Percentiles rank a stretch among this genome's conserved stretches.
phyloP scores from a whole-genome alignment of 2,888 invertebrate genomes.

The Microchrysa polita region DNA sequence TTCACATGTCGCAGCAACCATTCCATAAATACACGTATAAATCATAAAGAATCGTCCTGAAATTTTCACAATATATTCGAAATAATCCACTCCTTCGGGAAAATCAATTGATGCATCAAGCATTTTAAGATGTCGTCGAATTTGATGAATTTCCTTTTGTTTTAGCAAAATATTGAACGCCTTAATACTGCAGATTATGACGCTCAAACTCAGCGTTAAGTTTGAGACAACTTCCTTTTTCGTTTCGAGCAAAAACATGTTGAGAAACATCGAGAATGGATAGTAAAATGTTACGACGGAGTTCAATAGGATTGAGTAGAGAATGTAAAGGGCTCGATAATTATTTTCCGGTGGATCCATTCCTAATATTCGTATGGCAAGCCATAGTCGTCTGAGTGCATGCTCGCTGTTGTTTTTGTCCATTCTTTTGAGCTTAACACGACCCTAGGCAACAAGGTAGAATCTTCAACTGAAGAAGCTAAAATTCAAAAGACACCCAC shows the following conservation, averaged over 20 bases:
- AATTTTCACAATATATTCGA: conserved; percentile 52
- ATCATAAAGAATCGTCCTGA: conserved; percentile 54
- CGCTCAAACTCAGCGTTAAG: conserved; percentile 59
- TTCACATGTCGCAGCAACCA: conserved; percentile 8
- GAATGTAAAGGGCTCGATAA: conserved; percentile 49
- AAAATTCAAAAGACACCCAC: too few relatives aligned
- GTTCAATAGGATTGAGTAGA: conserved; percentile 55
- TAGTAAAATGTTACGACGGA: conserved; percentile 57
- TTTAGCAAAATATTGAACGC: conserved; percentile 58
- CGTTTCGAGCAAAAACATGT: conserved; percentile 55
- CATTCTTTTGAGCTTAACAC: background rate
- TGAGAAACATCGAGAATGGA: conserved; percentile 57
- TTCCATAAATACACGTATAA: conserved; percentile 55
- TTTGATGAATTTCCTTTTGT: conserved; percentile 54
- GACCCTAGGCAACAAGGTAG: too few relatives aligned
- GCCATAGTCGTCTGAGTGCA: conserved; percentile 58
- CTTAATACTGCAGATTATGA: conserved; percentile 58
- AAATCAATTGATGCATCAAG: conserved; percentile 54
- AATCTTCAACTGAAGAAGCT: too few relatives aligned
- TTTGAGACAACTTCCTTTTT: conserved; percentile 58
- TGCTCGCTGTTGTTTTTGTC: conserved; percentile 53
- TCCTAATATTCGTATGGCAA: conserved; percentile 58
- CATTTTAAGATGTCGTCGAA: conserved; percentile 52
- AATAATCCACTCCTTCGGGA: conserved; percentile 52
- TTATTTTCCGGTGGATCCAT: conserved; percentile 53